A percentile compares a stretch with the other conserved stretches of the same genome.
These are phyloP conservation scores for Thalassarche chlororhynchos DNA, from an alignment of 2,113 vertebrate species.

Conservation along the genomic window DNA sequence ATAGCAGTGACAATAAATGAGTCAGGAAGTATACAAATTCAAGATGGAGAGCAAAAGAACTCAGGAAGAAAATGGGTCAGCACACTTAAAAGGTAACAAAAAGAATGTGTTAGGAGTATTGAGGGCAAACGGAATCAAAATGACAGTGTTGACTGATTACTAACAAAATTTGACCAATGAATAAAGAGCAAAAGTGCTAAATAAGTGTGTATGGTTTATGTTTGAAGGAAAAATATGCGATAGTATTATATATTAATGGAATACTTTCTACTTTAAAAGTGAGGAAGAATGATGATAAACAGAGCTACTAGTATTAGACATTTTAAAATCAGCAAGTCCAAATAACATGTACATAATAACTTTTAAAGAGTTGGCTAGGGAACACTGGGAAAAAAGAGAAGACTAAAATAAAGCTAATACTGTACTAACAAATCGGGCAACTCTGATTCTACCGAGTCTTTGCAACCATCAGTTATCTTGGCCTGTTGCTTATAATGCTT, in stretches of 20 bases:
- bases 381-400: neutral
- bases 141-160: neutral
- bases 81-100: neutral
- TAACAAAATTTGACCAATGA: neutral
- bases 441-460: neutral
- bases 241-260: neutral
- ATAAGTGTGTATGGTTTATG: neutral
- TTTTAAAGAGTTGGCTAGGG: neutral
- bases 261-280: neutral
- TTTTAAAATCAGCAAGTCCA: constrained; percentile 3
- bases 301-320: neutral
- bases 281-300: neutral
- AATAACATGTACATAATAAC: neutral
- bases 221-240: neutral
- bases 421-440: neutral
- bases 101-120: neutral
- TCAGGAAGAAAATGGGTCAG: neutral
- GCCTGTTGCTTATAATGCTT: neutral
- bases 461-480: neutral
- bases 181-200: neutral
- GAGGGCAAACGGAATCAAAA: neutral
- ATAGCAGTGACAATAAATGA: neutral
- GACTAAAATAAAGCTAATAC: neutral
- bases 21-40: neutral
- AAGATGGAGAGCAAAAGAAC: neutral